Conservation (phyloP, 2,888 invertebrate genomes). For the Cataglyphis livida region DNA sequence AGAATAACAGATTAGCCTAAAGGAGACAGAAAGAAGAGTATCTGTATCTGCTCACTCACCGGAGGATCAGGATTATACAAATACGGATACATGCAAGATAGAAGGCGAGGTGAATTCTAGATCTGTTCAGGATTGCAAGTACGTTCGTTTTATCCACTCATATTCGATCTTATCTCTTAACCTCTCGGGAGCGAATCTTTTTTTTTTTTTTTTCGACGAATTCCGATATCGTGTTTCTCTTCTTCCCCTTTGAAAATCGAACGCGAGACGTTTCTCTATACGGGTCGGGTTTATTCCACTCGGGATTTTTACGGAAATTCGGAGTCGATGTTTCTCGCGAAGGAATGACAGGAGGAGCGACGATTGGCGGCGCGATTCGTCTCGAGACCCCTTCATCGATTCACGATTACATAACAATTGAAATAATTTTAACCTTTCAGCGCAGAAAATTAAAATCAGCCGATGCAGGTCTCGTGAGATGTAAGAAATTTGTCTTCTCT, state of each 20-base stretch:
- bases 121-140: neutral
- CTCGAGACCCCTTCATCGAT: too few species aligned
- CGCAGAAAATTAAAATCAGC: neutral
- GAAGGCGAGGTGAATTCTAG: neutral
- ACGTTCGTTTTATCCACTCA: neutral
- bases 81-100: neutral
- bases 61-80: neutral
- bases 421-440: conserved; percentile 6
- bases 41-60: neutral
- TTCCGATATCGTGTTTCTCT: neutral
- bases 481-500: conserved; percentile 11
- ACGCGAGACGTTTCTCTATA: neutral
- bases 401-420: conserved; percentile 27
- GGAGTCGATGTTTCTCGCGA: neutral
- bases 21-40: neutral
- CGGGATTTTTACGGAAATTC: conserved; percentile 4
- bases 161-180: neutral
- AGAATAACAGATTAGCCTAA: neutral
- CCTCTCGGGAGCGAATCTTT: neutral
- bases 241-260: neutral
- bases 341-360: neutral
- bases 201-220: neutral
- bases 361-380: neutral
- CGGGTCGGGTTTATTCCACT: neutral
- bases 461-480: neutral